Evolutionary conservation across 1,140 invertebrate genomes (phyloP).

Genomic region (Subanguina moxae): DNA sequence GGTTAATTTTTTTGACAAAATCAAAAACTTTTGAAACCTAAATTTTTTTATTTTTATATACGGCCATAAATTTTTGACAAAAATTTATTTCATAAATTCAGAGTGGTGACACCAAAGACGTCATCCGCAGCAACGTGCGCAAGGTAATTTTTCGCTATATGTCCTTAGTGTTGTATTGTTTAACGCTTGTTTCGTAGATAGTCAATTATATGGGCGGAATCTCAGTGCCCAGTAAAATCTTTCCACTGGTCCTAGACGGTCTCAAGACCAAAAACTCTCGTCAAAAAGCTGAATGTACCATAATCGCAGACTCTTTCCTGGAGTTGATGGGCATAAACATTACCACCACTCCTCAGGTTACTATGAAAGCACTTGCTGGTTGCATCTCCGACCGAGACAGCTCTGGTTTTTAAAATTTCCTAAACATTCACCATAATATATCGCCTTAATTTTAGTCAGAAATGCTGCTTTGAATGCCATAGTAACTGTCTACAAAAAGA

Average conservation of each 20-base stretch:
- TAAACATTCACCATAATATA: no score
- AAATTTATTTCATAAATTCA: constrained; percentile 55
- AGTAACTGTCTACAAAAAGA: constrained; percentile 80
- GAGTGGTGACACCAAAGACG: constrained; percentile 92
- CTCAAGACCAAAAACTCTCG: constrained; percentile 86
- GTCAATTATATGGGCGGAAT: constrained; percentile 79
- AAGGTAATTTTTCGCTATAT: no score
- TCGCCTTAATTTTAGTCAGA: no score
- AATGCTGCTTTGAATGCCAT: constrained; percentile 90
- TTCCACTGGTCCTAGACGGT: constrained; percentile 84
- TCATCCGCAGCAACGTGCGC: constrained; percentile 80
- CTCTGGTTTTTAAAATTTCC: no score
- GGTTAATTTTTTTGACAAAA: constrained; percentile 62
- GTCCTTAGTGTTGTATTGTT: no score
- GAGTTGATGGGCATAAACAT: constrained; percentile 79
- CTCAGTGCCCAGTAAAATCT: constrained; percentile 83
- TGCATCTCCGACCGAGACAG: constrained; percentile 93
- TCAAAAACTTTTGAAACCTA: not conserved
- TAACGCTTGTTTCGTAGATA: no score
- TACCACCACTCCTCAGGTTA: constrained; percentile 65
- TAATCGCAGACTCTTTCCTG: constrained; percentile 80
- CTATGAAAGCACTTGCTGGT: constrained; percentile 84
- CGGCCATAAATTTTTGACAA: not conserved
- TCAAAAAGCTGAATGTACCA: constrained; percentile 88
- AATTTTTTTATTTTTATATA: not conserved